Evolutionary conservation across 2,797 vertebrate species (phyloP).

Genomic region (Bucorvus abyssinicus): DNA sequence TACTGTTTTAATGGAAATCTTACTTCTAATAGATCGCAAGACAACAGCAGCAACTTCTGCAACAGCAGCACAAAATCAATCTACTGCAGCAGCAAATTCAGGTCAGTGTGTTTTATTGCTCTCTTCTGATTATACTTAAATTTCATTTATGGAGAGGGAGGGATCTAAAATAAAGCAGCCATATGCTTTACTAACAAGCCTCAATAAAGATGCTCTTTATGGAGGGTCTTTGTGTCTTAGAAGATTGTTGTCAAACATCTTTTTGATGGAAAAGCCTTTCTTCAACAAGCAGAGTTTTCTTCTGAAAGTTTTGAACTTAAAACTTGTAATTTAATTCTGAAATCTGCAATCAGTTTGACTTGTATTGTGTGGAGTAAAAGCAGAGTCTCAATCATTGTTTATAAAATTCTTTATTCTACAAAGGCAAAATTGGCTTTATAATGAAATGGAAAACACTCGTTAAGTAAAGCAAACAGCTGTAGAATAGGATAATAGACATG

Average conservation of each 20-base stretch:
- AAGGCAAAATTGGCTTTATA: neutral
- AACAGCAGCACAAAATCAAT: conserved; percentile 99
- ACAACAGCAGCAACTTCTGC: conserved; percentile 99
- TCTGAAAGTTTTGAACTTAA: conserved; percentile 9
- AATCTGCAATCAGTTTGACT: conserved; percentile 24
- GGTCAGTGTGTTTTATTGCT: conserved; percentile 88
- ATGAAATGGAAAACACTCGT: no score
- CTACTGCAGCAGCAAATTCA: conserved; percentile 99
- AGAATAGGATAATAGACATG: neutral
- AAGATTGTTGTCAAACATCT: neutral
- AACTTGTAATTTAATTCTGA: conserved; percentile 2
- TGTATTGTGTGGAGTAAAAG: neutral
- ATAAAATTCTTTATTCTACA: neutral
- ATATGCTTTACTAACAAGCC: conserved; percentile 30
- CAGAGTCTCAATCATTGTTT: neutral
- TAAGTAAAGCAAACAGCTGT: neutral
- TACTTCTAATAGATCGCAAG: conserved; percentile 91
- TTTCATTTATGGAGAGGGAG: conserved; percentile 61
- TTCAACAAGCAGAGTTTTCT: neutral
- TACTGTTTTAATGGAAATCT: conserved; percentile 74
- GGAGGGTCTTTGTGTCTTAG: neutral
- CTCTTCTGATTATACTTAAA: conserved; percentile 70
- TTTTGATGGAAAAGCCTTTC: neutral
- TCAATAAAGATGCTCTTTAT: conserved; percentile 17
- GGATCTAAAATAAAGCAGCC: conserved; percentile 60